Base-by-base conservation (phyloP, 2,113 vertebrate genomes). In the Rhegmatorhina hoffmannsi region DNA sequence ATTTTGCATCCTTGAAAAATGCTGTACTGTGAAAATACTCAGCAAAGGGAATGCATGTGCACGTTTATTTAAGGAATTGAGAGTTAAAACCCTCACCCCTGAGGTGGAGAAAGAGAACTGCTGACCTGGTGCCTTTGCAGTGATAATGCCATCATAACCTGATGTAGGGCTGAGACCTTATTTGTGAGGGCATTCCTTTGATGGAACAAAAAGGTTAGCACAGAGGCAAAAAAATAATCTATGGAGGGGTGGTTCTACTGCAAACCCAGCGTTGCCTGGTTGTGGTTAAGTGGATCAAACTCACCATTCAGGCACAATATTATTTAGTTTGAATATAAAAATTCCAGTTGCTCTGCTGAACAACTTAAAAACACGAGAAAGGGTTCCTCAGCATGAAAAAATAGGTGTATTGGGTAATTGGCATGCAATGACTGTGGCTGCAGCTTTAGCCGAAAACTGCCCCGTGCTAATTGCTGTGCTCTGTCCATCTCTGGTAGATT, bases 11-110 rank as follows among this genome's bases (percentile, higher is more conserved):
- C 68, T 59, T n/a, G 60, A 67, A 87, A 79, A 91, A 52, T 15
- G 29, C 62, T 2, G 0, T 72, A 33, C 62, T 50, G 36, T 20
- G 50, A 80, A 76, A 66, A 68, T 36, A 43, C 19, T 29, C 12
- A 13, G 31, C 23, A 20, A 79, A 52, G 58, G 72, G 53, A 82
- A 24, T 6, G 0, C 0, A 0, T 6, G 3, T 49, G 46, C 25
- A 0, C 10, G 2, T 40, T 55, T 79, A 77, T 55, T 52, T 50
- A n/a, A 55, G 31, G 50, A 21, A 26, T 40, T n/a, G 26, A 20
- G 1, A 18, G 17, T 87, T 73, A 55, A 83, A 58, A 2, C 16
- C 12, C 4, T 2, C 64, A 38, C 33, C 16, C 17, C 43, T 31
- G 49, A 36, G 52, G 18, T 3, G 1, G 19, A 34, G 24, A 67